These are phyloP conservation scores for Lasioglossum albipes DNA, from an alignment of 1,140 invertebrate species.

Conservation along the genomic window DNA sequence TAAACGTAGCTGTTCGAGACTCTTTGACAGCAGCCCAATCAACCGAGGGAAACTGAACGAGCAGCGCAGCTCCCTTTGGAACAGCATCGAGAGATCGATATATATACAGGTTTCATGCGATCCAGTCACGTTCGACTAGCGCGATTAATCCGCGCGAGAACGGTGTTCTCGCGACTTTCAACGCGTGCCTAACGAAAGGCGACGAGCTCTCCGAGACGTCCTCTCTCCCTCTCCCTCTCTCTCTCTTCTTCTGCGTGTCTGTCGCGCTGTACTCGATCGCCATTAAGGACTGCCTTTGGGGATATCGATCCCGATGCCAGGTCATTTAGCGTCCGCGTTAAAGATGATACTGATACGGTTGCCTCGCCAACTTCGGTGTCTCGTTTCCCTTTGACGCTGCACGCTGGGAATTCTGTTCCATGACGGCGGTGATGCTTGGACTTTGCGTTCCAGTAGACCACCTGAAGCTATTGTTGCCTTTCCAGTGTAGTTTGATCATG, in stretches of 20 bases:
- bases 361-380: background rate
- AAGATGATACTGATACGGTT: slow-evolving; percentile 26
- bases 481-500: too few species aligned
- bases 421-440: background rate
- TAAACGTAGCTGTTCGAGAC: background rate
- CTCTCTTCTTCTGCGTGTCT: too few species aligned
- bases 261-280: background rate
- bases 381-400: background rate
- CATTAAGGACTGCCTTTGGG: background rate
- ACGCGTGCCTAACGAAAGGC: too few species aligned
- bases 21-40: slow-evolving; percentile 14
- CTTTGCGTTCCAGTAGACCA: background rate
- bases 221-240: too few species aligned
- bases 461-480: too few species aligned
- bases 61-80: background rate
- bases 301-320: background rate
- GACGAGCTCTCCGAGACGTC: too few species aligned
- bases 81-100: background rate
- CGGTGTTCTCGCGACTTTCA: background rate
- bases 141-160: background rate
- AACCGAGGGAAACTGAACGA: slow-evolving; percentile 20
- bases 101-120: background rate
- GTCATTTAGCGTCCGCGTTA: background rate
- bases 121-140: background rate
- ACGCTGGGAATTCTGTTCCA: background rate